These are phyloP conservation scores for Archivesica marissinica DNA, from an alignment of 1,140 invertebrate species.

Conservation along the genomic window DNA sequence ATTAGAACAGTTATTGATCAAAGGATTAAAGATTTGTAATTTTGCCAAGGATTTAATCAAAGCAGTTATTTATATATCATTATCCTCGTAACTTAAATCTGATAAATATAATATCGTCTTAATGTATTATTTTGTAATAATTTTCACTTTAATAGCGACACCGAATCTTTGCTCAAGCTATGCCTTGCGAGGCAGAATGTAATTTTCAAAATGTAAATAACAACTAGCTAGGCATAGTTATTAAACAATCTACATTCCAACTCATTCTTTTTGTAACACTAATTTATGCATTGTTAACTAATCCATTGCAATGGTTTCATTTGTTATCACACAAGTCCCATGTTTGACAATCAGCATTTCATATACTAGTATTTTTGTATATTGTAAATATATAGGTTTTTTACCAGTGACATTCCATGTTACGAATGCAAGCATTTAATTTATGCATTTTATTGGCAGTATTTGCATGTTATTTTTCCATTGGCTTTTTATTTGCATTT, in stretches of 20 bases:
- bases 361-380: not conserved
- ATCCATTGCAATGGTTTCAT: not conserved
- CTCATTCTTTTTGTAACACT: not conserved
- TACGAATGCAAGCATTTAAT: not conserved
- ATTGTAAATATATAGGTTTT: constrained; percentile 10
- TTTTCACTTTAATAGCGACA: not conserved
- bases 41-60: constrained; percentile 14
- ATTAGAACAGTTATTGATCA: not conserved
- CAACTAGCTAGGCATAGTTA: not conserved
- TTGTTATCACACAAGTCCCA: not conserved
- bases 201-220: not conserved
- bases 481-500: not conserved
- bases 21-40: not conserved
- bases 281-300: not conserved
- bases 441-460: not conserved
- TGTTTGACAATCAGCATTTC: constrained; percentile 30
- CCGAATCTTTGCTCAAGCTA: constrained; percentile 23
- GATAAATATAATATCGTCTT: not conserved
- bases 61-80: not conserved
- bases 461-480: not conserved
- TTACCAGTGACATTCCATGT: not conserved
- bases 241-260: not conserved
- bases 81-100: constrained; percentile 14
- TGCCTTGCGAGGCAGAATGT: not conserved
- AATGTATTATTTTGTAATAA: not conserved